Base-by-base conservation (phyloP, 2,797 vertebrate genomes). In the Tapera naevia region DNA sequence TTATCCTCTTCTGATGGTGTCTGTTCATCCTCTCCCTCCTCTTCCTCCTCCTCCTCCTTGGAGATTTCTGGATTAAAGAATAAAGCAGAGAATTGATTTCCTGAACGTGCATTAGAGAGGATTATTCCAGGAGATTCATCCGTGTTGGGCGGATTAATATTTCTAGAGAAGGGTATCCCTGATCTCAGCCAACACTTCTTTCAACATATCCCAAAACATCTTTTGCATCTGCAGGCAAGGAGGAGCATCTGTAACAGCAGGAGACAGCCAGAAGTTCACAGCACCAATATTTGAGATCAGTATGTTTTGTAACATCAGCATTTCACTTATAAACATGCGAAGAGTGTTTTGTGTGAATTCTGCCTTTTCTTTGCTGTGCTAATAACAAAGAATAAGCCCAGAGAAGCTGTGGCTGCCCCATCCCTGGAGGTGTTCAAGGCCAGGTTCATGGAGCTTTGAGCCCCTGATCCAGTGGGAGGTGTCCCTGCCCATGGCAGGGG, bases 11-110 rank as follows among this genome's bases (percentile, higher is more conserved):
- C 60, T 66, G 65, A 13, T 25, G 12, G 51, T 78, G 46, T 22
- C 30, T 70, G 58, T 65, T 88, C 80, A 88, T 70, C 58, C 86
- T 61, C 25, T 80, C 90, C 66, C 94, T 80, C 75, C 45, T 86
- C 74, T 70, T 64, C 71, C 53, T 79, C 74, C 95, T 91, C 73
- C 81, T 95, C 80, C 74, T 95, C 82, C 95, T 96, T 91, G 92
- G 94, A 96, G 95, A 94, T 96, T 95, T 96, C 95, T 96, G 95
- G 95, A 95, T 97, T 96, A 97, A 95, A 94, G 85, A 91, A 89
- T 91, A 96, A 94, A 95, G 70, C 93, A 66, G 74, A 41, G 94
- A 95, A 96, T 54, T 95, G 93, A 96, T 96, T 94, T 96, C 74
- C 95, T 96, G 71, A 84, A 92, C 2, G 67, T 94, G 89, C 92